Percentiles rank a stretch among this genome's conserved stretches.
Evolutionary conservation across 1,140 invertebrate species (phyloP).

Genomic region (Nasonia vitripennis): DNA sequence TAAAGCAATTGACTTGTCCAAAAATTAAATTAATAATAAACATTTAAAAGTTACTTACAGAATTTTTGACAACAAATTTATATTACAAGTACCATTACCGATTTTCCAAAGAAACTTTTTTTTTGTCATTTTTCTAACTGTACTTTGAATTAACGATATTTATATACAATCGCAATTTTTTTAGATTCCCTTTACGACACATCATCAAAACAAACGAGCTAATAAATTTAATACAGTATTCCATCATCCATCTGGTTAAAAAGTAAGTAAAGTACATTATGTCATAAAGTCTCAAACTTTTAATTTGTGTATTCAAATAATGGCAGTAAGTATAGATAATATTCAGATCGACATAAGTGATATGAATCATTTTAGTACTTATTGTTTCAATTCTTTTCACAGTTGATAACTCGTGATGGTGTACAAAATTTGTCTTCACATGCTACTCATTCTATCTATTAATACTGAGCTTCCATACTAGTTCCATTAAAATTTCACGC

Average conservation of each 20-base stretch:
- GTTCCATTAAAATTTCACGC: conserved; percentile 42
- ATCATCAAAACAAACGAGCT: conserved; percentile 11
- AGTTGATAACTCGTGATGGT: conserved; percentile 18
- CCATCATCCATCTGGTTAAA: neutral
- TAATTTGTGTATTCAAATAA: conserved; percentile 25
- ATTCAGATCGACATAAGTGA: conserved; percentile 41
- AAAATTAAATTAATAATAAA: conserved; percentile 39
- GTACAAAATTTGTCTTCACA: conserved; percentile 35
- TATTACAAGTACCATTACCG: conserved; percentile 43
- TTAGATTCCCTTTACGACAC: conserved; percentile 15
- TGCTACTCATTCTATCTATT: conserved; percentile 32
- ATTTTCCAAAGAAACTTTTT: neutral
- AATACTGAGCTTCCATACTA: conserved; percentile 47
- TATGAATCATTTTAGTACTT: conserved; percentile 20
- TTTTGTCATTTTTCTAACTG: conserved; percentile 20
- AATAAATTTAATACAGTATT: conserved; percentile 18
- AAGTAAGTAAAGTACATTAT: conserved; percentile 41
- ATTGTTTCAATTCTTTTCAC: conserved; percentile 7
- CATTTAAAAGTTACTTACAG: conserved; percentile 4
- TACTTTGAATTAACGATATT: conserved; percentile 31
- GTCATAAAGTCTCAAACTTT: conserved; percentile 3
- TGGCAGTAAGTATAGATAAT: conserved; percentile 26
- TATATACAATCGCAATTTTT: conserved; percentile 25
- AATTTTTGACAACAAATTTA: conserved; percentile 32
- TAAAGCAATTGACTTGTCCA: conserved; percentile 33